Percentiles rank a stretch among this genome's conserved stretches.
phyloP scores from a whole-genome alignment of 2,797 vertebrate genomes.

The Taeniopygia guttata region DNA sequence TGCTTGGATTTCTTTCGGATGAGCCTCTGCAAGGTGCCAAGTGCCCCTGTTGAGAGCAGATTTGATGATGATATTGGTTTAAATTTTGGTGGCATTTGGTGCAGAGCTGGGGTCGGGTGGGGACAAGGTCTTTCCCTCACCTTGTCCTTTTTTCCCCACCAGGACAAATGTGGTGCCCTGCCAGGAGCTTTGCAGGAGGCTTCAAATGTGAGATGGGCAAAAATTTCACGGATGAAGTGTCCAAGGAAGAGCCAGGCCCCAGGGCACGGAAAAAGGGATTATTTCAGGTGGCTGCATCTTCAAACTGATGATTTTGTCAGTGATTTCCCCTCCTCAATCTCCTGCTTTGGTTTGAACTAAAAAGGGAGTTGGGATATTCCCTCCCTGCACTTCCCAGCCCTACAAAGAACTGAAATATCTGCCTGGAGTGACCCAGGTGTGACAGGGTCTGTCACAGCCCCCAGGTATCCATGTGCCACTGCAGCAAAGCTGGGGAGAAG shows the following conservation, averaged over 20 bases:
- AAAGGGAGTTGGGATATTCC: rapidly evolving
- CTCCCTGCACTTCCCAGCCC: background rate
- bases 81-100: background rate
- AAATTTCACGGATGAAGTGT: background rate
- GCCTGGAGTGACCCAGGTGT: background rate
- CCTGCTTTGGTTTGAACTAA: background rate
- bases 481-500: background rate
- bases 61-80: rapidly evolving
- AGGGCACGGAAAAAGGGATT: background rate
- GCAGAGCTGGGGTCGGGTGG: background rate
- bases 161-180: rapidly evolving
- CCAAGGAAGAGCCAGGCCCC: background rate
- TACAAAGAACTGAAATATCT: rapidly evolving
- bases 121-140: rapidly evolving
- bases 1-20: background rate
- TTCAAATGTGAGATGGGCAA: background rate
- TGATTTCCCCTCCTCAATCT: rapidly evolving
- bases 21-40: background rate
- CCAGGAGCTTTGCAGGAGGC: background rate
- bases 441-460: background rate
- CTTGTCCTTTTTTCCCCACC: rapidly evolving
- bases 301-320: rapidly evolving
- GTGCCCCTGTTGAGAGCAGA: rapidly evolving
- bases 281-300: background rate
- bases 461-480: background rate